These are phyloP conservation scores for Antidorcas marsupialis DNA, from an alignment of 2,113 vertebrate genomes.

Conservation along the genomic window DNA sequence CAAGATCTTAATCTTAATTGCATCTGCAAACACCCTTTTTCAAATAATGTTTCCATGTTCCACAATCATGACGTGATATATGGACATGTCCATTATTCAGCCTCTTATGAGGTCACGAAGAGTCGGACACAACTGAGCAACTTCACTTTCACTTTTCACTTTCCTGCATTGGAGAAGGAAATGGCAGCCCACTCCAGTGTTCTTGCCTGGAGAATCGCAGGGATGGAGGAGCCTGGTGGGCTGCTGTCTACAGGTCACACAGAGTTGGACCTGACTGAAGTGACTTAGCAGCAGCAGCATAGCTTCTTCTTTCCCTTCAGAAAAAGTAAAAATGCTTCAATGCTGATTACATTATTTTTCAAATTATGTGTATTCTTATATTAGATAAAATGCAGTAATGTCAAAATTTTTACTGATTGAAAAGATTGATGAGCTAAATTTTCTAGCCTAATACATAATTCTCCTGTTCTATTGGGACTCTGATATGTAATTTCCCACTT, in stretches of 20 bases:
- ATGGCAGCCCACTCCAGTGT: background rate
- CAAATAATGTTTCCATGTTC: background rate
- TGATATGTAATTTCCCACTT: background rate
- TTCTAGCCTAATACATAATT: background rate
- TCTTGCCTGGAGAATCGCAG: background rate
- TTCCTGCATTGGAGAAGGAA: background rate
- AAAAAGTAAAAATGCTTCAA: background rate
- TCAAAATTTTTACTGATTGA: background rate
- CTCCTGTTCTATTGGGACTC: background rate
- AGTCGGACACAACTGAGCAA: rapidly evolving
- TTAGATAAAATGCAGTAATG: background rate
- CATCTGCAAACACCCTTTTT: background rate
- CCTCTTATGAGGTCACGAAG: rapidly evolving
- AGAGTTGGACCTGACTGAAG: rapidly evolving
- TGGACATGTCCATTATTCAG: background rate
- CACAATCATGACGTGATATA: background rate
- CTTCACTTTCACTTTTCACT: background rate
- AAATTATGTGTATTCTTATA: background rate
- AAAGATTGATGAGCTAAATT: background rate
- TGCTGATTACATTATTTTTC: background rate
- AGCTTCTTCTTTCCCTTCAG: background rate
- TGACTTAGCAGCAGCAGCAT: background rate
- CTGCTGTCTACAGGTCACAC: rapidly evolving
- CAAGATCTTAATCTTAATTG: background rate
- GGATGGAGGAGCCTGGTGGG: background rate